Conservation (phyloP, 2,113 vertebrate genomes). For the Hypanus sabinus region DNA sequence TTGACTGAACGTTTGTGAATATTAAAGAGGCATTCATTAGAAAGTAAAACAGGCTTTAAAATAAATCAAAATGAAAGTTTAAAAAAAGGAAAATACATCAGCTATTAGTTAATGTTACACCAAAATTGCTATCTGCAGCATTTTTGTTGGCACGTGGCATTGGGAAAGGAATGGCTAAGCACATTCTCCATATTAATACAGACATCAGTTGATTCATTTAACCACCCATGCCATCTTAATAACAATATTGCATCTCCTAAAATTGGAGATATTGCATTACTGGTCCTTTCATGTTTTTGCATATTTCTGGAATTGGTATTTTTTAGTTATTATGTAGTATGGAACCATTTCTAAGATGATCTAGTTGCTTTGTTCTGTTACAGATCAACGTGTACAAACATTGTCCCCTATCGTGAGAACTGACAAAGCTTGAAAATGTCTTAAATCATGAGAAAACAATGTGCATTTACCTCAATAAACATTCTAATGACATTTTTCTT, state of each 20-base stretch:
- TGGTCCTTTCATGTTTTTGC: slow-evolving; percentile 21
- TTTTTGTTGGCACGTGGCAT: not conserved
- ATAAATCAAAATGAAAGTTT: slow-evolving; percentile 6
- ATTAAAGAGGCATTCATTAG: not conserved
- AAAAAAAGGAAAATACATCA: not conserved
- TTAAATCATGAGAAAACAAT: not conserved
- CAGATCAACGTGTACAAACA: not conserved
- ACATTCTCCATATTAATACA: not conserved
- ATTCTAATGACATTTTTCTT: slow-evolving; percentile 25
- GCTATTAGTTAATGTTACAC: not conserved
- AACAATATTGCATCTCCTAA: not conserved
- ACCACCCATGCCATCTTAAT: not conserved
- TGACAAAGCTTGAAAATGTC: not conserved
- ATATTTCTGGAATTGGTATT: not conserved
- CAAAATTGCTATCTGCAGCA: not conserved
- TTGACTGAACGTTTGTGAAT: not conserved
- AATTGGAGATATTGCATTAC: not conserved
- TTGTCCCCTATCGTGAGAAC: not conserved
- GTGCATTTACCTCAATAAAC: not conserved
- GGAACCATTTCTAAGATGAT: not conserved
- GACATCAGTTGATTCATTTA: not conserved
- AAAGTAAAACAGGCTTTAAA: not conserved
- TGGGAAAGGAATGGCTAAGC: not conserved
- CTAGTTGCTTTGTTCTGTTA: not conserved
- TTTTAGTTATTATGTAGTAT: not conserved